These are phyloP conservation scores for Diorhabda elongata DNA, from an alignment of 1,140 invertebrate genomes.

Conservation along the genomic window DNA sequence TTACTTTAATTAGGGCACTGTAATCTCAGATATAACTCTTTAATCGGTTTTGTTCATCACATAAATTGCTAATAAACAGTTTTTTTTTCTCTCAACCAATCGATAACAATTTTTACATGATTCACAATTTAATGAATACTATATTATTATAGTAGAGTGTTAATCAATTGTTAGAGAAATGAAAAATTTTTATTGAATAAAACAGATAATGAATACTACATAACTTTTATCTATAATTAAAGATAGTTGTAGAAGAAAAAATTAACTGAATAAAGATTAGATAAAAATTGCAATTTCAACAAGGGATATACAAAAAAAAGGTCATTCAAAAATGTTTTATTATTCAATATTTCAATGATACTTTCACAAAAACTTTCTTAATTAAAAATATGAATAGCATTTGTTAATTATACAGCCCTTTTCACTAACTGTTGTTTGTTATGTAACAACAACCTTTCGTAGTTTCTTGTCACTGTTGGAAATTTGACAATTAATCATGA, in stretches of 20 bases:
- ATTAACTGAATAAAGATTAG: too few species aligned
- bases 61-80: not conserved
- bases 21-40: not conserved
- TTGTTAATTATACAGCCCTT: not conserved
- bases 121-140: not conserved
- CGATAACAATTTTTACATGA: not conserved
- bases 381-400: not conserved
- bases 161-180: not conserved
- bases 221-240: too few species aligned
- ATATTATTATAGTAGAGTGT: not conserved
- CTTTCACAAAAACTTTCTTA: not conserved
- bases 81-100: not conserved
- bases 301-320: too few species aligned
- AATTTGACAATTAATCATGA: conserved; percentile 1
- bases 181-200: not conserved
- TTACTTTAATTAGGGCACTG: not conserved
- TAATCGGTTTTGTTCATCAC: not conserved
- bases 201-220: too few species aligned
- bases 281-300: too few species aligned
- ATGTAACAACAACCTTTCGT: not conserved
- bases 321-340: not conserved
- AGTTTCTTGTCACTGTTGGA: not conserved
- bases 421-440: not conserved
- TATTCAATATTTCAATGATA: not conserved
- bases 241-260: too few species aligned